Base-by-base conservation (phyloP, 2,797 vertebrate genomes). In the Epinephelus coioides region DNA sequence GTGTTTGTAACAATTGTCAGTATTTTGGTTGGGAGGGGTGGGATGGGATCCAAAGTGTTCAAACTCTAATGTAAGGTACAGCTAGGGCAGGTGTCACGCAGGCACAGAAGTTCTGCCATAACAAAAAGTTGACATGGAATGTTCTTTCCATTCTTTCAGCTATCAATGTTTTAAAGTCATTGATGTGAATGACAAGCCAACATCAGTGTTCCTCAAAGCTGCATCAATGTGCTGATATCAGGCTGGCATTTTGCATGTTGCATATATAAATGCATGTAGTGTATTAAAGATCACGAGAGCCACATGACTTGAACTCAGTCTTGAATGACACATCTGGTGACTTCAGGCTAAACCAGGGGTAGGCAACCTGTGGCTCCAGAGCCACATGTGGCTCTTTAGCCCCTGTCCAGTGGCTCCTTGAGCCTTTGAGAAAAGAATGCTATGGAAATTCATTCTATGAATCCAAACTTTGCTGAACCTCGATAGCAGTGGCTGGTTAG, bases 1-100 rank as follows among this genome's bases (percentile, higher is more conserved):
- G 50, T 88, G 89, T 91, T 92, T 93, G 88, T 70, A 82, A 89
- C 87, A 92, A 93, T 93, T 93, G 89, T 78, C 80, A 67, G 64
- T 57, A 47, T 79, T 89, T 90, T 84, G 71, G 55, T 47, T 43
- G 27, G 69, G 17, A 23, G 53, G 44, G 53, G 27, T 2, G 1
- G 25, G 54, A 34, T 69, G 55, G 40, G 62, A 79, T 55, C 84
- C 47, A 64, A 71, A 69, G 66, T 78, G 69, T 72, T 75, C 13
- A 38, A 76, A 83, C 55, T 69, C 50, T 43, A 65, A 57, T 51
- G 17, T 56, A 27, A 76, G 69, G 18, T 47, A 51, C 1, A 43
- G 69, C 11, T 14, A 5, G 5, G 55, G 62, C 30, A 21, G 50
- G 18, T 46, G 23, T 67, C 49, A 44, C 2, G 40, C 63, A 71